phyloP scores from a whole-genome alignment of 2,888 invertebrate species.

The Eristalis arbustorum region DNA sequence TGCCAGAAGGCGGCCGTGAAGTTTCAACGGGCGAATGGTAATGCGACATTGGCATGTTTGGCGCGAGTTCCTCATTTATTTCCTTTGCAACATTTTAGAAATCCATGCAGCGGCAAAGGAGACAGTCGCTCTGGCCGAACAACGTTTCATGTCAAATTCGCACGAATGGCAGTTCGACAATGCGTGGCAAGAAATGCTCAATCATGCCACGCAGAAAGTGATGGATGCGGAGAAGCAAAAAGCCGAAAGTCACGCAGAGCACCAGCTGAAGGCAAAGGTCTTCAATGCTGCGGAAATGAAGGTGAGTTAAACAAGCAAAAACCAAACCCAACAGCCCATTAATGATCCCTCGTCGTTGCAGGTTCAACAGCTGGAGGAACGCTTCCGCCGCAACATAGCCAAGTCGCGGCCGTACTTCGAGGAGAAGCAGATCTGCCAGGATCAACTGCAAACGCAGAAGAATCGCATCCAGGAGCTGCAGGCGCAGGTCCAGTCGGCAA shows the following conservation, averaged over 20 bases:
- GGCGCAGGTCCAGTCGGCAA: constrained; percentile 86
- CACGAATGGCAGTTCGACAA: constrained; percentile 90
- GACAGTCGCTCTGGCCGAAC: constrained; percentile 94
- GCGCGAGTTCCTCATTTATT: neutral
- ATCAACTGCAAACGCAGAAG: constrained; percentile 92
- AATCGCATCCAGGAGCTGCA: constrained; percentile 91
- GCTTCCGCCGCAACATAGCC: constrained; percentile 88
- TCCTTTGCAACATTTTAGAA: constrained; percentile 82
- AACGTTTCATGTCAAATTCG: constrained; percentile 82
- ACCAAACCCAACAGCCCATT: too few species aligned
- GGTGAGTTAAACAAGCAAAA: constrained; percentile 79
- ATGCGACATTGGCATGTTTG: constrained; percentile 71
- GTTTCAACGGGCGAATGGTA: constrained; percentile 94
- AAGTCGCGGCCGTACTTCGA: constrained; percentile 96
- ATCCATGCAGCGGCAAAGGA: constrained; percentile 96
- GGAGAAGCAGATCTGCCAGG: constrained; percentile 92
- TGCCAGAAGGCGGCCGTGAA: constrained; percentile 95
- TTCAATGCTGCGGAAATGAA: constrained; percentile 91
- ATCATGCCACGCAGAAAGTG: constrained; percentile 96
- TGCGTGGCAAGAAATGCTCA: constrained; percentile 98
- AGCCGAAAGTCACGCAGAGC: constrained; percentile 92
- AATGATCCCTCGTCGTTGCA: constrained; percentile 74
- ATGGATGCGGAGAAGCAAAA: constrained; percentile 96
- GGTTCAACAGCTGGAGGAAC: constrained; percentile 90
- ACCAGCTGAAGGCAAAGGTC: constrained; percentile 89